phyloP scores from a whole-genome alignment of 2,113 vertebrate species.

The Chaenocephalus aceratus region DNA sequence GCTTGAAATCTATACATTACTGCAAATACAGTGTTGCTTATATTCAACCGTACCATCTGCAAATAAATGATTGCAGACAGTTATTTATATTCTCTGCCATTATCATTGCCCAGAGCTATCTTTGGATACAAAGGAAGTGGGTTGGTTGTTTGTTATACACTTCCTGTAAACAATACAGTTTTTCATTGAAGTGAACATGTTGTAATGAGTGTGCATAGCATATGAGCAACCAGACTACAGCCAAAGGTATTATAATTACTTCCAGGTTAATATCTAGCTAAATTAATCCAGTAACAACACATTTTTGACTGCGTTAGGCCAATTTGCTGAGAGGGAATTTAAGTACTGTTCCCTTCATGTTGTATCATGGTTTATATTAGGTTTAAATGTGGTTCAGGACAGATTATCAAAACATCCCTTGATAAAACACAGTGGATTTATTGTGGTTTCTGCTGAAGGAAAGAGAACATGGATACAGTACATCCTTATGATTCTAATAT shows the following conservation, averaged over 20 bases:
- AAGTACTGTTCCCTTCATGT: constrained; percentile 15
- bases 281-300: constrained; percentile 1
- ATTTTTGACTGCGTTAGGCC: neutral
- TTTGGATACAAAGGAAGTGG: constrained; percentile 50
- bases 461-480: constrained; percentile 48
- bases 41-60: neutral
- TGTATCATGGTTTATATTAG: constrained; percentile 32
- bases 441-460: constrained; percentile 17
- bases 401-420: constrained; percentile 46
- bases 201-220: constrained; percentile 15
- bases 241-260: neutral
- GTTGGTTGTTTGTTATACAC: constrained; percentile 48
- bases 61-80: neutral
- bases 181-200: constrained; percentile 13
- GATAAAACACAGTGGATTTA: constrained; percentile 29
- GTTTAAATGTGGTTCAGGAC: constrained; percentile 23
- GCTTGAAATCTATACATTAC: neutral
- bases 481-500: constrained; percentile 67
- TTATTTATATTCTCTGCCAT: constrained; percentile 17
- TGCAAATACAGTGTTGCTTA: neutral
- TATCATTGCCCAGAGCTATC: constrained; percentile 9
- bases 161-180: constrained; percentile 57
- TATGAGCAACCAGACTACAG: neutral
- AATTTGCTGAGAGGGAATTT: neutral
- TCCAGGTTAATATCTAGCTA: constrained; percentile 20